Conservation (phyloP, 2,797 vertebrate species). For the Anas flavirostris region DNA sequence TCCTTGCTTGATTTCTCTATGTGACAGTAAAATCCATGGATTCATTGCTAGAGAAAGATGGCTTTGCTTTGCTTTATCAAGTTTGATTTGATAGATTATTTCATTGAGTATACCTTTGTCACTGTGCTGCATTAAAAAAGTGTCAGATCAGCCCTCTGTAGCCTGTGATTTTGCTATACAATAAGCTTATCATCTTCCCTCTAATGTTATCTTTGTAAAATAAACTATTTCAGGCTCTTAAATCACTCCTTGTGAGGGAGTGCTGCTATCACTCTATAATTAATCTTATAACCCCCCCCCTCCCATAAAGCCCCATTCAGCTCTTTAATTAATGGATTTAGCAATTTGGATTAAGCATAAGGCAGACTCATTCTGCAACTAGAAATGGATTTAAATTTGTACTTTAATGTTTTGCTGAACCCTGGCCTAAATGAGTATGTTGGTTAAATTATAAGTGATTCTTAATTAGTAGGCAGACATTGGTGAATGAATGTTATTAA, state of each 20-base stretch:
- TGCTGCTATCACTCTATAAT: neutral
- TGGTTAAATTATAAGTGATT: constrained; percentile 23
- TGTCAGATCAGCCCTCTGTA: neutral
- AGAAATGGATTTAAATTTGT: constrained; percentile 15
- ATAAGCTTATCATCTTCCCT: neutral
- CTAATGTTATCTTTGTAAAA: neutral
- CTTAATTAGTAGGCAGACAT: constrained; percentile 13
- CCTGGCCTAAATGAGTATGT: constrained; percentile 5
- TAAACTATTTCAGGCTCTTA: neutral
- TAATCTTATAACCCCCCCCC: neutral
- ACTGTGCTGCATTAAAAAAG: neutral
- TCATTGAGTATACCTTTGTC: neutral
- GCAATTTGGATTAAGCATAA: constrained; percentile 32
- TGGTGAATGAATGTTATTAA: constrained; percentile 26
- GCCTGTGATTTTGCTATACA: neutral
- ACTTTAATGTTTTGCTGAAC: constrained; percentile 37
- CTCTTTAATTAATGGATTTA: constrained; percentile 16
- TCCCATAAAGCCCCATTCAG: neutral
- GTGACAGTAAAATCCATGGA: neutral
- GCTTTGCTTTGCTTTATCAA: neutral
- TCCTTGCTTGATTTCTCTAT: neutral
- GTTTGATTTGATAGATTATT: neutral
- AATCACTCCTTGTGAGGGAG: neutral
- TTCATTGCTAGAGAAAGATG: neutral
- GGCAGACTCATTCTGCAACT: neutral